A percentile compares a stretch with the other conserved stretches of the same genome.
These are phyloP conservation scores for Drosophila infuscata DNA, from an alignment of 2,888 invertebrate species.

Conservation along the genomic window DNA sequence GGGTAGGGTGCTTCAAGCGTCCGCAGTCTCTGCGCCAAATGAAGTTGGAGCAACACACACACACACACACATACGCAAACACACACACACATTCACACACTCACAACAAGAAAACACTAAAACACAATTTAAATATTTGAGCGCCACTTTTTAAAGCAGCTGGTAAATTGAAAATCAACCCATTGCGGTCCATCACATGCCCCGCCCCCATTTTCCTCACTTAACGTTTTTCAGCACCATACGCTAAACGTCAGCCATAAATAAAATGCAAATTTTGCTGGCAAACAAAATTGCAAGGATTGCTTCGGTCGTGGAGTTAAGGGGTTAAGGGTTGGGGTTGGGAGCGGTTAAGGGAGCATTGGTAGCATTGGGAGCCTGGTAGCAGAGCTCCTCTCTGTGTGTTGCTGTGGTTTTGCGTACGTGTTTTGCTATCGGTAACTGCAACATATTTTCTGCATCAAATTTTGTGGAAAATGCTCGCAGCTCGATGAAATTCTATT, in stretches of 20 bases:
- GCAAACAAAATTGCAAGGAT: slow-evolving; percentile 69
- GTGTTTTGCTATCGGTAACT: slow-evolving; percentile 64
- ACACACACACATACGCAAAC: background rate
- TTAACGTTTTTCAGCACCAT: slow-evolving; percentile 26
- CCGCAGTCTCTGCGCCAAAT: slow-evolving; percentile 55
- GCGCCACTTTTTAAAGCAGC: slow-evolving; percentile 71
- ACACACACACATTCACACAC: background rate
- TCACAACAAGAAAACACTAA: slow-evolving; percentile 16
- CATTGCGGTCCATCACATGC: slow-evolving; percentile 3
- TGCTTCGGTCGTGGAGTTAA: slow-evolving; percentile 36
- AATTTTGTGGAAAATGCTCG: slow-evolving; percentile 71
- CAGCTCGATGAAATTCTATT: slow-evolving; percentile 70
- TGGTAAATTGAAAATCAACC: slow-evolving; percentile 72
- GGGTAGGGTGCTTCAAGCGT: slow-evolving; percentile 44
- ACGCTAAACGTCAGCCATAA: slow-evolving; percentile 74
- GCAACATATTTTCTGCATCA: slow-evolving; percentile 72
- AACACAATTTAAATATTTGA: slow-evolving; percentile 37
- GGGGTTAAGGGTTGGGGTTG: background rate
- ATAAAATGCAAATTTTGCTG: slow-evolving; percentile 67
- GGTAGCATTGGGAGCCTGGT: background rate
- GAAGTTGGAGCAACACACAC: slow-evolving; percentile 53
- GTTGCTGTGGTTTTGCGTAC: slow-evolving; percentile 55
- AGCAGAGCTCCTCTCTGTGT: slow-evolving; percentile 22
- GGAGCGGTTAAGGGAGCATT: background rate
- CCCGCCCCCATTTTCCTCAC: background rate